Evolutionary conservation across 2,113 vertebrate species (phyloP).

Genomic region (Bos taurus): DNA sequence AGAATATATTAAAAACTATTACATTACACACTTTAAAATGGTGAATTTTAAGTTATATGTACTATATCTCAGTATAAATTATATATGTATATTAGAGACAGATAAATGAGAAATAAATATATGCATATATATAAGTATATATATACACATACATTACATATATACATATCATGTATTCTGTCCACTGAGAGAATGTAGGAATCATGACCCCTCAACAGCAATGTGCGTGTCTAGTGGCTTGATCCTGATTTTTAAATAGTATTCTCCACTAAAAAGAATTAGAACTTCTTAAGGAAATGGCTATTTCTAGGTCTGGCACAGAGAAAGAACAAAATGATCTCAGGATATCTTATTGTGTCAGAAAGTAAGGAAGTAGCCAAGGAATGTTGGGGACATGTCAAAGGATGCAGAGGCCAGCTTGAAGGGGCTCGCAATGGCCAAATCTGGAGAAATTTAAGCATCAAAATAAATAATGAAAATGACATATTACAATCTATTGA

Average conservation of each 20-base stretch:
- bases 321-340: background rate
- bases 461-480: background rate
- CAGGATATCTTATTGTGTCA: background rate
- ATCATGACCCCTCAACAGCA: background rate
- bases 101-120: background rate
- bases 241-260: background rate
- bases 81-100: background rate
- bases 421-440: background rate
- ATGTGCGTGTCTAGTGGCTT: background rate
- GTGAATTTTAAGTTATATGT: background rate
- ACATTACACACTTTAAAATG: background rate
- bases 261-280: background rate
- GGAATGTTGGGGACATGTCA: background rate
- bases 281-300: background rate
- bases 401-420: background rate
- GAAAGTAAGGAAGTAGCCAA: background rate
- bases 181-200: background rate
- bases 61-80: background rate
- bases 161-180: background rate
- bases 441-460: background rate
- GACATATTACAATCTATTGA: background rate
- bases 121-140: background rate
- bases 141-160: background rate
- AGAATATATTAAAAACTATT: background rate
- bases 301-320: background rate